Evolutionary conservation across 2,888 invertebrate species (phyloP).

Genomic region (Nasonovia ribisnigri): DNA sequence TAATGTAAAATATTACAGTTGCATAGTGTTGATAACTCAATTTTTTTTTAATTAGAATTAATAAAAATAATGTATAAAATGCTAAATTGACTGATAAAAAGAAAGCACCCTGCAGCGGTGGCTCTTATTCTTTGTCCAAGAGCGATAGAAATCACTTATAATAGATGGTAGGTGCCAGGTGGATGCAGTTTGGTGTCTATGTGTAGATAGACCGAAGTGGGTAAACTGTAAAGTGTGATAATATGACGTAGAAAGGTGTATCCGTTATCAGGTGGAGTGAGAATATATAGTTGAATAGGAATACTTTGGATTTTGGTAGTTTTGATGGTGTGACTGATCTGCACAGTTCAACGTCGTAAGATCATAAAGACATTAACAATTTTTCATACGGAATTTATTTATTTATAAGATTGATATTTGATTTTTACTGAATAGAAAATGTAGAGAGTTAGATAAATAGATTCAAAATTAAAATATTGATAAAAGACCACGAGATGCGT

Average conservation of each 20-base stretch:
- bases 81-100: background rate
- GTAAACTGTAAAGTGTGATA: background rate
- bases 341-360: background rate
- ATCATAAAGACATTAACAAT: background rate
- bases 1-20: background rate
- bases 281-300: background rate
- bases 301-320: background rate
- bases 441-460: too few relatives aligned
- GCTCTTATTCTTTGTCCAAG: background rate
- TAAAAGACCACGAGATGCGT: too few relatives aligned
- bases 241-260: background rate
- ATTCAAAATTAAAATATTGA: too few relatives aligned
- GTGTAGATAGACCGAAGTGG: background rate
- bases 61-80: too few relatives aligned
- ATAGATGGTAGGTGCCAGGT: background rate
- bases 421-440: too few relatives aligned
- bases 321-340: background rate
- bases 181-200: background rate
- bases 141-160: background rate
- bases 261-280: background rate
- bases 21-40: background rate
- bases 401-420: background rate
- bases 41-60: background rate
- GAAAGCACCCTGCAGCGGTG: background rate
- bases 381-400: background rate